Evolutionary conservation across 2,797 vertebrate species (phyloP).

Genomic region (Molossus alvarezi): DNA sequence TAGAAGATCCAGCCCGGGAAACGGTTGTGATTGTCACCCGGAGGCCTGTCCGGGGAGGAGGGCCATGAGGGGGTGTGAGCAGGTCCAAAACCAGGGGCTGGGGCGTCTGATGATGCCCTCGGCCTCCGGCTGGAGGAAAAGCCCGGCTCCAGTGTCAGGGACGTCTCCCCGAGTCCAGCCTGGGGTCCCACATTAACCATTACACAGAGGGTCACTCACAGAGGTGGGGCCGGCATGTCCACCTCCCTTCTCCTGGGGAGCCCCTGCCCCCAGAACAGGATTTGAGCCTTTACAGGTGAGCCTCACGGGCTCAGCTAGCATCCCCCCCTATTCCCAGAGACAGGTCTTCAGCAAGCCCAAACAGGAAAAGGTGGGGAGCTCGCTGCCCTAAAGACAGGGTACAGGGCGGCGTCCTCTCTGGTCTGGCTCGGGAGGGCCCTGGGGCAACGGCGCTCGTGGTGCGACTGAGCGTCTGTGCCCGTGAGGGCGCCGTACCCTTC

Average conservation of each 20-base stretch:
- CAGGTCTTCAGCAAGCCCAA: not conserved
- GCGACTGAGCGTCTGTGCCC: not conserved
- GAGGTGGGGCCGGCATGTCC: not conserved
- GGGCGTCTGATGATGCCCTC: not conserved
- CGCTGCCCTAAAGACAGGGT: not conserved
- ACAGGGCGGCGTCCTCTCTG: not conserved
- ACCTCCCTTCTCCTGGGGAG: not conserved
- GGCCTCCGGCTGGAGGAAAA: not conserved
- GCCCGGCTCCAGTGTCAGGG: not conserved
- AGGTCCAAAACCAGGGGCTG: not conserved
- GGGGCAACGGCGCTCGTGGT: no score
- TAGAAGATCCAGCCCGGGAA: not conserved
- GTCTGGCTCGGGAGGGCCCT: not conserved
- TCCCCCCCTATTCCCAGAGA: not conserved
- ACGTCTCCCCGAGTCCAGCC: not conserved
- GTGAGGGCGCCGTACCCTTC: not conserved
- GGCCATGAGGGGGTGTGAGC: rapidly evolving
- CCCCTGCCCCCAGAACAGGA: not conserved
- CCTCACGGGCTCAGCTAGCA: not conserved
- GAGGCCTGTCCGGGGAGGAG: not conserved
- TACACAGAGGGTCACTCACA: not conserved
- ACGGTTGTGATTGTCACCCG: not conserved
- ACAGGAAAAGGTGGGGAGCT: not conserved
- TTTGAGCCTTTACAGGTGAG: not conserved
- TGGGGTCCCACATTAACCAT: not conserved